Base-by-base conservation (phyloP, 2,888 invertebrate genomes). In the Onchidella celtica region DNA sequence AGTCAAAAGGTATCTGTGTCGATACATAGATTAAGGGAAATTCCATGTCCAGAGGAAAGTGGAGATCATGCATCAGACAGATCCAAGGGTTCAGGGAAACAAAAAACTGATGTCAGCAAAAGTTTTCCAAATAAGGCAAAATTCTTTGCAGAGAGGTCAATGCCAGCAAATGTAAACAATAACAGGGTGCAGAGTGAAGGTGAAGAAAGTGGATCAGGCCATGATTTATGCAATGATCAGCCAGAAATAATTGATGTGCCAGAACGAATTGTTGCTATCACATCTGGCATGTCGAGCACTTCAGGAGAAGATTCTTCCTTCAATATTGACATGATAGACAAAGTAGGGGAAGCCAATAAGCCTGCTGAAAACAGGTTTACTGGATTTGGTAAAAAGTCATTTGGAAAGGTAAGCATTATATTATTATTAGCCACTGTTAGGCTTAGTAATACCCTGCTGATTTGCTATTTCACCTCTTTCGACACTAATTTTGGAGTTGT, bases 171-270 rank as follows among this genome's bases (percentile, higher is more conserved):
- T 34, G 34, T 29, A n/a, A 34, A 76, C 34, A 70, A 38, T 55
- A 70, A 55, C 24, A 65, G 29, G 34, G 29, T 65, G 65, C 9
- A 32, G 17, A 65, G 32, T 27, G 61, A 69, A 36, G 38, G 27
- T 38, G 27, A 70, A 47, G 55, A 40, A 65, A 21, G 40, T 29
- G 29, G 34, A 29, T 0, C 59, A 66, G 79, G 81, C 34, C 74
- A 83, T 70, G 87, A 85, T 74, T 70, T 77, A 21, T 79, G 63
- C 21, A 86, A 86, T 75, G 86, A 87, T 66, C 87, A 89, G 78
- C 88, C 90, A 29, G 90, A 90, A 76, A 91, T 91, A 32, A 82
- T 90, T n/a, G 90, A 90, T 34, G 87, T 91, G 0, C 89, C 85
- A 59, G 90, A 90, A 74, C 87, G 85, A 59, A 86, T 90, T 38